These are phyloP conservation scores for Perca flavescens DNA, from an alignment of 2,113 vertebrate species.

Conservation along the genomic window DNA sequence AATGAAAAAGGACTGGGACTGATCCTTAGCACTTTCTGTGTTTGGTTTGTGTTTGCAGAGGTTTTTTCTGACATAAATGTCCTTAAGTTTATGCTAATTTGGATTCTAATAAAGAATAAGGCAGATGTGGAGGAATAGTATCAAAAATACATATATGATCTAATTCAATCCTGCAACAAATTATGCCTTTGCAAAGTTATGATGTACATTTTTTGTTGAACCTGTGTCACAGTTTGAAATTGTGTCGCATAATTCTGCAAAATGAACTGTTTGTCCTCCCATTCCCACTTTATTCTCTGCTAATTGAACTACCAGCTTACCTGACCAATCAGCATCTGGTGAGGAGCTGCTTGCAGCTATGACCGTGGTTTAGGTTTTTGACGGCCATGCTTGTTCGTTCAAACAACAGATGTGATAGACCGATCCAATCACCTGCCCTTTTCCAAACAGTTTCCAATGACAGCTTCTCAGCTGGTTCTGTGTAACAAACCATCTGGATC, in stretches of 20 bases:
- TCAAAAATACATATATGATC: background rate
- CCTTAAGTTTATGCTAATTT: too few species aligned
- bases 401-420: too few species aligned
- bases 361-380: too few species aligned
- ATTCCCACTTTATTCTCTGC: constrained; percentile 1
- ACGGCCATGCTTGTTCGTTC: too few species aligned
- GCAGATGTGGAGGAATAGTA: background rate
- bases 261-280: background rate
- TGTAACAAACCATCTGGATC: too few species aligned
- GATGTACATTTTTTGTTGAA: background rate
- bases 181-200: background rate
- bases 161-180: background rate
- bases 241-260: constrained; percentile 21
- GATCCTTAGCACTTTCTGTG: background rate
- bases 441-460: too few species aligned
- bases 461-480: too few species aligned
- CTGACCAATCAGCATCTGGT: too few species aligned
- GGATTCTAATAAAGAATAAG: background rate
- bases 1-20: background rate
- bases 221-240: constrained; percentile 8
- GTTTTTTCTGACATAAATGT: background rate
- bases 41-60: background rate
- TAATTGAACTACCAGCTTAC: constrained; percentile 4
- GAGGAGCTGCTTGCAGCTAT: too few species aligned
- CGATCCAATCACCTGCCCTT: too few species aligned